A percentile compares a stretch with the other conserved stretches of the same genome.
Conservation (phyloP, 2,113 vertebrate species). For the Gadus chalcogrammus region DNA sequence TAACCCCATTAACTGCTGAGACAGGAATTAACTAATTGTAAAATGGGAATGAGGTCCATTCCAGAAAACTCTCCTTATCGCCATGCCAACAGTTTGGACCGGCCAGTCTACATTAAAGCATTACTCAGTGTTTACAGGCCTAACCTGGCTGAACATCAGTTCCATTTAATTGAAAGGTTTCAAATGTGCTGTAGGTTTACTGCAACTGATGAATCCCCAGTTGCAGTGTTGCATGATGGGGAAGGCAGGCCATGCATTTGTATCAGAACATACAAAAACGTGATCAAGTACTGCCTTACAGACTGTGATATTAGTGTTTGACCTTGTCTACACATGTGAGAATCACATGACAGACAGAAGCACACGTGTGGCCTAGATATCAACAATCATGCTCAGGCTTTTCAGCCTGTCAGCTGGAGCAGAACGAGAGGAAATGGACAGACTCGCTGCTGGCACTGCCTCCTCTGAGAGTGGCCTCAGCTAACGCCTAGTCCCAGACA, state of each 20-base stretch:
- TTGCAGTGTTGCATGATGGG: no score
- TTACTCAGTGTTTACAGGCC: background rate
- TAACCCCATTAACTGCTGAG: no score
- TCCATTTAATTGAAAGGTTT: background rate
- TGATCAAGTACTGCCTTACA: no score
- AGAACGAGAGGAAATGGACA: slow-evolving; percentile 51
- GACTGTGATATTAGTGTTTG: no score
- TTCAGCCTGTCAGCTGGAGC: slow-evolving; percentile 56
- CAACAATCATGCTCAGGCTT: slow-evolving; percentile 53
- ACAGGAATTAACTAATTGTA: no score
- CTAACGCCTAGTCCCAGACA: slow-evolving; percentile 25
- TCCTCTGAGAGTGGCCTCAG: slow-evolving; percentile 21
- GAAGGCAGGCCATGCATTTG: no score
- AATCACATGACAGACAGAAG: slow-evolving; percentile 17
- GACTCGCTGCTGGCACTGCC: slow-evolving; percentile 36
- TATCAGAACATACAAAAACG: background rate
- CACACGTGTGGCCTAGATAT: slow-evolving; percentile 59
- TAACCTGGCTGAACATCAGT: background rate
- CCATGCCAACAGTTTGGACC: slow-evolving; percentile 10
- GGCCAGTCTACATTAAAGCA: background rate
- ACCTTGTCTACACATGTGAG: no score
- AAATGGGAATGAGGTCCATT: no score
- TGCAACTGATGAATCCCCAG: no score
- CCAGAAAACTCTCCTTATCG: slow-evolving; percentile 7
- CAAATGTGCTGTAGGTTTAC: no score